Conservation (phyloP, 2,888 invertebrate genomes). For the Erynnis tages region DNA sequence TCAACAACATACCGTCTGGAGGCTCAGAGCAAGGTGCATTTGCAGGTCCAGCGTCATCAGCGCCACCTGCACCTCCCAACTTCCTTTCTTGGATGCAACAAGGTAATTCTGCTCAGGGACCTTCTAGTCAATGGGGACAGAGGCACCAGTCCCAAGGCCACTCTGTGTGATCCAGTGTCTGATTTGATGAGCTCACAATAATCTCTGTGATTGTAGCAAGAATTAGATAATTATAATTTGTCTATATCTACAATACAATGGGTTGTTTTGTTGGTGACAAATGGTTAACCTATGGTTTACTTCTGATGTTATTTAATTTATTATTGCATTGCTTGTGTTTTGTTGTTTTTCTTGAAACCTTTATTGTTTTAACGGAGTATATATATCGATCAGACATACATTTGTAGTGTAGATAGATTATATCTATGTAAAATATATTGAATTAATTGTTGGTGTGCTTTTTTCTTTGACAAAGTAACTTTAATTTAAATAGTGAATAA, state of each 20-base stretch:
- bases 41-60: constrained; percentile 71
- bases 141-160: constrained; percentile 79
- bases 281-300: constrained; percentile 67
- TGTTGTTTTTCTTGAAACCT: constrained; percentile 67
- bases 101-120: constrained; percentile 81
- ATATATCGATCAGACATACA: constrained; percentile 50
- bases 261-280: constrained; percentile 69
- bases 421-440: constrained; percentile 26
- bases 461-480: constrained; percentile 33
- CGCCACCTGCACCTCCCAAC: constrained; percentile 76
- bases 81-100: constrained; percentile 90
- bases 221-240: constrained; percentile 76
- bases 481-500: constrained; percentile 35
- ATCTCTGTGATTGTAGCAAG: constrained; percentile 81
- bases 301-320: constrained; percentile 78
- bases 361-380: constrained; percentile 50
- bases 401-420: constrained; percentile 30
- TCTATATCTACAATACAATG: constrained; percentile 68
- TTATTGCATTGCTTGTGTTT: constrained; percentile 76
- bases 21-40: constrained; percentile 77
- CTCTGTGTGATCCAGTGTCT: constrained; percentile 74
- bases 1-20: constrained; percentile 85
- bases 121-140: constrained; percentile 81
- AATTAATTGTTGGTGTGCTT: constrained; percentile 39
- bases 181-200: constrained; percentile 76